Conservation (phyloP, 64 coral and sea anemone species). For the Stichodactyla helianthus region DNA sequence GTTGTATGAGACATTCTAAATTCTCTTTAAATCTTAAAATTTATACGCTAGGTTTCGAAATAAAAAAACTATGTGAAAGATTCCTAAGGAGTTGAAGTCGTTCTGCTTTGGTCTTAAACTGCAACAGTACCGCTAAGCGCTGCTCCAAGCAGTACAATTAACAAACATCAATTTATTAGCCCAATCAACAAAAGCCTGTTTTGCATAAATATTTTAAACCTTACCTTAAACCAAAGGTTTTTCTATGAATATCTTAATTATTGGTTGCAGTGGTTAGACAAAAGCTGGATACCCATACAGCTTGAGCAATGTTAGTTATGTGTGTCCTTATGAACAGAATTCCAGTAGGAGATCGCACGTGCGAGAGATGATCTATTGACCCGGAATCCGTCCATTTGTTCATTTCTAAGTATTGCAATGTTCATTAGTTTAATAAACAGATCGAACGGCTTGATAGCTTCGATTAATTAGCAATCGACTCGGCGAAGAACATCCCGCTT, state of each 20-base stretch:
- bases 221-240: neutral
- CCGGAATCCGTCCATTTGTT: neutral
- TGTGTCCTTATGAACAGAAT: constrained; percentile 4
- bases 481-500: neutral
- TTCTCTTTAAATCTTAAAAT: no score
- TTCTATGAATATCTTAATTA: neutral
- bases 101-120: neutral
- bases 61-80: no score
- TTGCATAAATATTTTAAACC: neutral
- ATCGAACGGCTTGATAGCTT: constrained; percentile 8
- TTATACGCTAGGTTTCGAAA: no score
- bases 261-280: neutral
- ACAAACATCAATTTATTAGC: neutral
- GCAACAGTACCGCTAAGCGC: neutral
- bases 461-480: constrained; percentile 11
- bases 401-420: neutral
- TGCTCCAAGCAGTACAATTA: neutral
- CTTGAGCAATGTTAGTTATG: neutral
- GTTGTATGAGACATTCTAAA: no score
- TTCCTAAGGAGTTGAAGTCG: neutral
- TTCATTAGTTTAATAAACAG: constrained; percentile 17
- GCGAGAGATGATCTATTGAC: neutral
- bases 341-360: neutral
- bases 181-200: neutral
- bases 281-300: neutral